Percentiles rank a stretch among this genome's conserved stretches.
These are phyloP conservation scores for Mesoclemmys tuberculata DNA, from an alignment of 2,113 vertebrate species.

Conservation along the genomic window DNA sequence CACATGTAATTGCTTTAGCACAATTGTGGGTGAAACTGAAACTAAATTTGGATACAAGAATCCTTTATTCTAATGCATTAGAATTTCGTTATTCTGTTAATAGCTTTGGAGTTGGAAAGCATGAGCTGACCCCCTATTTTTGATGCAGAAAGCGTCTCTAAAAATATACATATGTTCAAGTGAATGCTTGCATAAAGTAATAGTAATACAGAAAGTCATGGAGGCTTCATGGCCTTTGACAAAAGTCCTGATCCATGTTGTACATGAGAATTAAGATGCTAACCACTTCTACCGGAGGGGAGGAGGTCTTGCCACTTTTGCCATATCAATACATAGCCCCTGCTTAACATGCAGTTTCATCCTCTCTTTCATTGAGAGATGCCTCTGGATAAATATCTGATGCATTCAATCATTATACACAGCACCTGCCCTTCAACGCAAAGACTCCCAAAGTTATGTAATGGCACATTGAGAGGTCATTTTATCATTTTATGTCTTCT, in stretches of 20 bases:
- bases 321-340: not conserved
- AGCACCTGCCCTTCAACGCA: not conserved
- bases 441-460: not conserved
- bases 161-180: too few species aligned
- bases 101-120: conserved; percentile 29
- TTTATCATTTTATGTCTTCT: not conserved
- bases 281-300: not conserved
- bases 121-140: not conserved
- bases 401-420: not conserved
- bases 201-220: not conserved
- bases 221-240: not conserved
- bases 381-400: not conserved
- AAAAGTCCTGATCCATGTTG: not conserved
- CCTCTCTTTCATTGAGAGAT: not conserved
- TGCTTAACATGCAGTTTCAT: not conserved
- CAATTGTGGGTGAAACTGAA: not conserved
- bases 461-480: not conserved
- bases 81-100: not conserved
- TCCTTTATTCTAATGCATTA: not conserved
- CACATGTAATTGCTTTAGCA: conserved; percentile 5
- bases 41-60: conserved; percentile 36
- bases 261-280: not conserved
- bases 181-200: not conserved
- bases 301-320: not conserved
- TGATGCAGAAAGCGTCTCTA: not conserved